Base-by-base conservation (phyloP, 2,113 vertebrate genomes). In the Promerops cafer region DNA sequence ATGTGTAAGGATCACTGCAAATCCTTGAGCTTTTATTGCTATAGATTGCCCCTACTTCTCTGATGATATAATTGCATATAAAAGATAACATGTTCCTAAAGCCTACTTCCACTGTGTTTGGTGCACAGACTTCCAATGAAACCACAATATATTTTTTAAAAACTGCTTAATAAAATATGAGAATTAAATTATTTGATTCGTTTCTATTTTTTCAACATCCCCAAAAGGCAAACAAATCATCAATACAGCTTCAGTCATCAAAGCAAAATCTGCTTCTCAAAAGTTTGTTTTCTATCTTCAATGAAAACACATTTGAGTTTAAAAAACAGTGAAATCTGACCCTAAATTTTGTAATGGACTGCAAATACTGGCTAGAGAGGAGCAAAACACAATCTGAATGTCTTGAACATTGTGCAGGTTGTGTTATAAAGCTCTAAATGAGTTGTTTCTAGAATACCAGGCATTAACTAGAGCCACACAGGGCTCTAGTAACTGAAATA, bases 401-500 rank as follows among this genome's bases (percentile, higher is more conserved):
- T 50, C 74, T 54, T 31, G 26, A 68, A 70, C 8, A 47, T 42
- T 31, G 54, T 33, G 45, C 39, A 72, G 47, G 33, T 80, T 37
- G 56, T 78, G 84, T 74, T 83, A 68, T 14, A 90, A 68, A 75
- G 40, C 53, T 83, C 16, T 47, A 93, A 86, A 90, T 40, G 12
- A 92, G 68, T 30, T 66, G 68, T 74, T 88, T 70, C 59, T 35
- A 49, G 22, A 69, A 56, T 33, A 63, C 6, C 63, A 88, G 82
- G 37, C 74, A 77, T 83, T 91, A 95, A 69, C 87, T 33, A 57
- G 44, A 94, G 70, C 70, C 85, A 83, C 42, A 59, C 20, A 60
- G 47, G 52, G 52, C 68, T 93, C 83, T 26, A 56, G 30, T 19
- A 90, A 78, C 83, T 88, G 90, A 94, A 93, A 96, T 90, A 90